These are phyloP conservation scores for Littorina saxatilis DNA, from an alignment of 1,140 invertebrate genomes.

Conservation along the genomic window DNA sequence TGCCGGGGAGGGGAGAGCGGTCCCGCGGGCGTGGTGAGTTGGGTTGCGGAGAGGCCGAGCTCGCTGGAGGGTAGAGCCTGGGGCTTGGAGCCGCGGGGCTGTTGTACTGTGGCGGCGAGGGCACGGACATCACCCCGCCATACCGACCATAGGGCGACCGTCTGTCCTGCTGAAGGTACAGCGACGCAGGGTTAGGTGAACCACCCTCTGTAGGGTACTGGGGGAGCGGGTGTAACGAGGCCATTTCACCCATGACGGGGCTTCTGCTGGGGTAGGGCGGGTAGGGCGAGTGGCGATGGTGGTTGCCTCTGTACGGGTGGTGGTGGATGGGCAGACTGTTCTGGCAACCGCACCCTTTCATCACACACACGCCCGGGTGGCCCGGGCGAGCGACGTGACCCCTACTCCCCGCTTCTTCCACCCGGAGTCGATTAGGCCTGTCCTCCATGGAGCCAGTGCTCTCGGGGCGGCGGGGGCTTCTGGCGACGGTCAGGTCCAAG, in stretches of 20 bases:
- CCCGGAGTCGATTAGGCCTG: not conserved
- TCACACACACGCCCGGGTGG: not conserved
- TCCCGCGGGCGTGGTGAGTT: conserved; percentile 14
- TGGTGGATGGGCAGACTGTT: not conserved
- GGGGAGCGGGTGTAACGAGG: not conserved
- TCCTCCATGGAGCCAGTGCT: not conserved
- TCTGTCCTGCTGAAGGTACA: conserved; percentile 4
- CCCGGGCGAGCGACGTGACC: not conserved
- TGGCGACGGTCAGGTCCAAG: conserved; percentile 7
- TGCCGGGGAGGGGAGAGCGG: not conserved
- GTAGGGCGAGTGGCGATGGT: conserved; percentile 2
- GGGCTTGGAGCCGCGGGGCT: not conserved
- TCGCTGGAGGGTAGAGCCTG: not conserved
- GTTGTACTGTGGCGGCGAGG: not conserved
- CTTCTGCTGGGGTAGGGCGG: not conserved
- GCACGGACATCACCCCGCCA: not conserved
- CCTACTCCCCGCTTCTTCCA: not conserved
- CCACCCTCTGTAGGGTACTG: not conserved
- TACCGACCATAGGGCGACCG: not conserved
- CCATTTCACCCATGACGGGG: not conserved
- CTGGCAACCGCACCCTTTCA: conserved; percentile 15
- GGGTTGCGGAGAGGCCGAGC: conserved; percentile 6
- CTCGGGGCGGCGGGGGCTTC: conserved; percentile 6
- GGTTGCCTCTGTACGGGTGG: not conserved
- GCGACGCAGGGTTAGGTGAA: not conserved